A percentile compares a stretch with the other conserved stretches of the same genome.
phyloP scores from a whole-genome alignment of 2,888 invertebrate species.

The Stenodema calcarata region DNA sequence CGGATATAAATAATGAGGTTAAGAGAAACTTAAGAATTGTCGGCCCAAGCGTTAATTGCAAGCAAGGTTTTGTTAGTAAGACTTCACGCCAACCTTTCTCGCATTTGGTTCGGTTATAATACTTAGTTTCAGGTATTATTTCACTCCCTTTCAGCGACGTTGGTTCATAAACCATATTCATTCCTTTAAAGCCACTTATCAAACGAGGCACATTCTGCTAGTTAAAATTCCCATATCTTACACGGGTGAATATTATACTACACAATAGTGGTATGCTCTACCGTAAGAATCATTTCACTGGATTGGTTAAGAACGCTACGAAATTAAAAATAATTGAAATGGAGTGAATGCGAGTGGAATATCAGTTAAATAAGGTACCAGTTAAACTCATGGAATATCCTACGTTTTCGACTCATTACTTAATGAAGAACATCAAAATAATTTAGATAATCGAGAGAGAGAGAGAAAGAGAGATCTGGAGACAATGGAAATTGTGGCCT shows the following conservation, averaged over 20 bases:
- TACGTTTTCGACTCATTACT: too few relatives aligned
- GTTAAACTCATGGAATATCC: too few relatives aligned
- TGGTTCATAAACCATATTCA: background rate
- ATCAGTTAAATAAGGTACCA: too few relatives aligned
- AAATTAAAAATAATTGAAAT: too few relatives aligned
- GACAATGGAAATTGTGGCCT: too few relatives aligned
- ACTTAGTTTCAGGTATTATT: background rate
- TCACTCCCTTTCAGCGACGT: background rate
- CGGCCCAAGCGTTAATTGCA: conserved; percentile 22
- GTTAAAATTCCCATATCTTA: background rate
- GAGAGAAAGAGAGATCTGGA: too few relatives aligned
- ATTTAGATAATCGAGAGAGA: too few relatives aligned
- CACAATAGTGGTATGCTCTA: background rate
- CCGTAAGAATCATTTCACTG: background rate
- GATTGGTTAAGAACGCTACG: too few relatives aligned
- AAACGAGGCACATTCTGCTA: background rate
- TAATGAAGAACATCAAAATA: too few relatives aligned
- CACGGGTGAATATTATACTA: background rate
- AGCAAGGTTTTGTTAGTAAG: background rate
- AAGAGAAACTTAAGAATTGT: conserved; percentile 12
- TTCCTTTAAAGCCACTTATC: background rate
- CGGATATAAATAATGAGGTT: conserved; percentile 37
- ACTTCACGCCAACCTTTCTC: background rate
- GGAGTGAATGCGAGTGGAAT: too few relatives aligned
- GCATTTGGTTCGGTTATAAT: background rate